Conservation (phyloP, 2,888 invertebrate genomes). For the Megaustenia siamemsis region DNA sequence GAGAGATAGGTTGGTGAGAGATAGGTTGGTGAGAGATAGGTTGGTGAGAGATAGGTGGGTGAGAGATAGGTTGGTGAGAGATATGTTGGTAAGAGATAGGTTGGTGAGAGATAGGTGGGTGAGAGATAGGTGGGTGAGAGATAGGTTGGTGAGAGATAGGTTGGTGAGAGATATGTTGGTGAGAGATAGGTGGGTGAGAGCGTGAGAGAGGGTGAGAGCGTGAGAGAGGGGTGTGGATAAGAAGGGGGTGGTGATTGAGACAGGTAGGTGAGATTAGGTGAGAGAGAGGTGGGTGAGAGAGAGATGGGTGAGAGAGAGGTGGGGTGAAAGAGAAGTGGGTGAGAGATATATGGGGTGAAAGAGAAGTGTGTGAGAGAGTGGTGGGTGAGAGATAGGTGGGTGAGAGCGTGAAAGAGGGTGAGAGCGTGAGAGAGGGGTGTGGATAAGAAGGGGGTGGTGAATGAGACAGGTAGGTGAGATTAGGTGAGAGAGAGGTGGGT, state of each 20-base stretch:
- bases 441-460: neutral
- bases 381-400: too few relatives aligned
- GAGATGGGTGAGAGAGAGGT: too few relatives aligned
- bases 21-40: neutral
- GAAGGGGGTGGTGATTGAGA: neutral
- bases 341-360: neutral
- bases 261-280: neutral
- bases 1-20: neutral
- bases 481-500: too few relatives aligned
- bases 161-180: neutral
- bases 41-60: too few relatives aligned
- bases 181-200: neutral
- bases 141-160: too few relatives aligned
- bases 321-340: too few relatives aligned
- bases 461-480: neutral
- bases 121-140: too few relatives aligned
- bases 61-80: neutral
- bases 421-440: too few relatives aligned
- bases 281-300: neutral
- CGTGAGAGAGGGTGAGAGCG: conserved; percentile 14
- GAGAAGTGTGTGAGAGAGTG: neutral
- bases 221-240: neutral
- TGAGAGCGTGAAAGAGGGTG: too few relatives aligned
- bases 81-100: neutral
- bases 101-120: too few relatives aligned